Conservation (phyloP, 2,888 invertebrate genomes). For the Lithophane leautieri region DNA sequence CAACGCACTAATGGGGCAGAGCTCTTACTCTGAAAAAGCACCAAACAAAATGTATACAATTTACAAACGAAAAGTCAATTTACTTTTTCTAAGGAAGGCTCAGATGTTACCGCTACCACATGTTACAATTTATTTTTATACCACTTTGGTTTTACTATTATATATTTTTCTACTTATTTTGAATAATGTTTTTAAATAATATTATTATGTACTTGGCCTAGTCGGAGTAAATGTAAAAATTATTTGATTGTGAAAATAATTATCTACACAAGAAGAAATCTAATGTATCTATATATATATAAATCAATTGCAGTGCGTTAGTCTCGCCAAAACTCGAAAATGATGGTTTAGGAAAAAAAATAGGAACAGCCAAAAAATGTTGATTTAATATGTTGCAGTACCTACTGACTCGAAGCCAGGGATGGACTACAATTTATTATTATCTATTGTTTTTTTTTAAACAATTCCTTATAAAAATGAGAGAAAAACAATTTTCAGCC, state of each 20-base stretch:
- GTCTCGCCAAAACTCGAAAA: too few species aligned
- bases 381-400: background rate
- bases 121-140: constrained; percentile 32
- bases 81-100: background rate
- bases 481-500: background rate
- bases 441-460: background rate
- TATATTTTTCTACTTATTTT: constrained; percentile 15
- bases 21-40: background rate
- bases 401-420: background rate
- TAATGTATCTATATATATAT: too few species aligned
- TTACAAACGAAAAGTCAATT: background rate
- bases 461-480: background rate
- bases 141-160: background rate
- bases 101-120: background rate
- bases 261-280: background rate
- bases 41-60: constrained; percentile 3
- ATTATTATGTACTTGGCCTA: background rate
- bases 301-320: too few species aligned
- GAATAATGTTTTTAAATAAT: constrained; percentile 10
- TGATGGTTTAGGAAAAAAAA: too few species aligned
- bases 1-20: too few species aligned
- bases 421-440: background rate
- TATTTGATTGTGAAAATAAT: background rate
- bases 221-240: background rate
- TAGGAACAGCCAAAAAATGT: too few species aligned